A percentile compares a stretch with the other conserved stretches of the same genome.
These are phyloP conservation scores for Amiota communis DNA, from an alignment of 2,888 invertebrate genomes.

Conservation along the genomic window DNA sequence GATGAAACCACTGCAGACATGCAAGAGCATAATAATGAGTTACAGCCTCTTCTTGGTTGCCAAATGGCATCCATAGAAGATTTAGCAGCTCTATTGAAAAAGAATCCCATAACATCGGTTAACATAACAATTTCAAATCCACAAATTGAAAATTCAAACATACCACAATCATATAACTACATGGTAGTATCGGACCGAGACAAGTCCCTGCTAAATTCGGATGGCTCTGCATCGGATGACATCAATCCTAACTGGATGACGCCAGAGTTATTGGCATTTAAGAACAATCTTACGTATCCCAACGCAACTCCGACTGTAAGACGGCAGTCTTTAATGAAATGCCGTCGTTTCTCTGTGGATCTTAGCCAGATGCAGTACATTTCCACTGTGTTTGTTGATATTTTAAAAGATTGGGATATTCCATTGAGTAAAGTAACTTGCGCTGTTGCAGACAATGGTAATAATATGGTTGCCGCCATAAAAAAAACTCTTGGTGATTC, in stretches of 20 bases:
- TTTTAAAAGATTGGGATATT: not conserved
- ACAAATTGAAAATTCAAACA: constrained; percentile 81
- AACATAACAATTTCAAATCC: constrained; percentile 83
- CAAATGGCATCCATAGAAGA: constrained; percentile 67
- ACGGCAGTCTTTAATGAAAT: constrained; percentile 77
- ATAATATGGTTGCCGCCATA: not conserved
- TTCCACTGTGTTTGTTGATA: not conserved
- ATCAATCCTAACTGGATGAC: constrained; percentile 87
- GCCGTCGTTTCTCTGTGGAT: constrained; percentile 83
- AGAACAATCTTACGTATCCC: constrained; percentile 86
- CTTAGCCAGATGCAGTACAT: constrained; percentile 94
- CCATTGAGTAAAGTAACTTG: not conserved
- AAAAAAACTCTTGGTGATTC: not conserved
- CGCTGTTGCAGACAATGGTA: not conserved
- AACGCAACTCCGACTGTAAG: constrained; percentile 84
- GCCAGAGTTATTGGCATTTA: constrained; percentile 84
- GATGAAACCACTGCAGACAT: constrained; percentile 68
- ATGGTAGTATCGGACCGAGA: constrained; percentile 75
- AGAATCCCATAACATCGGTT: constrained; percentile 79
- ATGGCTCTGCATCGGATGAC: constrained; percentile 81
- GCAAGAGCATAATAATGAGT: constrained; percentile 71
- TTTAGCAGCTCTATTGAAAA: constrained; percentile 70
- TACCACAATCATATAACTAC: constrained; percentile 75
- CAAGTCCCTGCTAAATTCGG: constrained; percentile 63
- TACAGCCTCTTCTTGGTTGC: constrained; percentile 72